Base-by-base conservation (phyloP, 1,140 invertebrate species). In the Bombus superbus region DNA sequence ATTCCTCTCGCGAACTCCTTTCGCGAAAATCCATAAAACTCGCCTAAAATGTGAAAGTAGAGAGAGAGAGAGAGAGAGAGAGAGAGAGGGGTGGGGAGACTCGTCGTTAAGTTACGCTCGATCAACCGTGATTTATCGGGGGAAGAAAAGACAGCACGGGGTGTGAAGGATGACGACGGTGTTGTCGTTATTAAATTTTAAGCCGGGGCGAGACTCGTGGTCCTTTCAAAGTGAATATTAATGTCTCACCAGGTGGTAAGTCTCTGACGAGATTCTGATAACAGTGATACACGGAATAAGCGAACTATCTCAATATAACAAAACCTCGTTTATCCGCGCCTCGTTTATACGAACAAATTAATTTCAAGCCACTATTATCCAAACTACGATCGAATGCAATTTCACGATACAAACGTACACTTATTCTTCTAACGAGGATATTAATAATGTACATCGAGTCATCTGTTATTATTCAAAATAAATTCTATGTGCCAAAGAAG, bases 151-250 rank as follows among this genome's bases (percentile, higher is more conserved):
- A 8, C 32, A 53, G 22, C 15, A 15, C 42, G 2, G 47, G 47
- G 47, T 53, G 47, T 22, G 47, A 53, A 53, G 47, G 11, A 15
- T 0, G 44, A 44, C 71, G 15, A 32, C 3, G 44, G 10, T 62
- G 81, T 76, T 83, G 75, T 53, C 47, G 47, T 53, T 53, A 53
- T 83, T 83, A 78, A 83, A 83, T 78, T 83, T 83, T 44, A 53
- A 53, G 47, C 47, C 18, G 18, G 47, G 47, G 18, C 47, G 18
- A 53, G 47, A 53, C 47, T 53, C 47, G 47, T 35, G 11, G 8
- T n/a, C 10, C 2, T 59, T 53, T 59, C 82, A 71, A 79, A 84
- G 40, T 59, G 82, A 78, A 79, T 79, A 59, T 78, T 44, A 62
- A 62, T 53, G 18, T 47, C 47, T 5, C 47, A 22, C 47, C 47